These are phyloP conservation scores for Girardia tigrina DNA, from an alignment of 2,888 invertebrate genomes.

Conservation along the genomic window DNA sequence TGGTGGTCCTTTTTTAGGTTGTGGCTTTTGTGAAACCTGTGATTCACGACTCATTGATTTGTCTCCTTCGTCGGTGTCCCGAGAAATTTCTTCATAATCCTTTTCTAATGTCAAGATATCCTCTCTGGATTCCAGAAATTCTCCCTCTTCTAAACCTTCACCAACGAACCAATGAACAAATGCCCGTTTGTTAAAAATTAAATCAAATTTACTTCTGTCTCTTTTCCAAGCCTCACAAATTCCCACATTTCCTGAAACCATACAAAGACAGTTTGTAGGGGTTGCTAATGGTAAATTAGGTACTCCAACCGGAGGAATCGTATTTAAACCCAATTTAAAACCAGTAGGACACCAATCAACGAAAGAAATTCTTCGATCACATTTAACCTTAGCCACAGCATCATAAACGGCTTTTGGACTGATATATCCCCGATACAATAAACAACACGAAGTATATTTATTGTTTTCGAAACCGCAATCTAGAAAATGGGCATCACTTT, in stretches of 20 bases:
- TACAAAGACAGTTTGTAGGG: conserved; percentile 65
- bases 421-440: conserved; percentile 35
- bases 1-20: not conserved
- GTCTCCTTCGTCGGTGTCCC: conserved; percentile 37
- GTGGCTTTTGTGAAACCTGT: not conserved
- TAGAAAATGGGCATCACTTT: conserved; percentile 29
- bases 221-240: conserved; percentile 74
- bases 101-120: conserved; percentile 57
- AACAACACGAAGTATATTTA: conserved; percentile 35
- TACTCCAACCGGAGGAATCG: conserved; percentile 30
- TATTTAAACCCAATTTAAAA: conserved; percentile 34
- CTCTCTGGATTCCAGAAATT: conserved; percentile 75
- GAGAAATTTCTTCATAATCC: conserved; percentile 52
- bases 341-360: conserved; percentile 37
- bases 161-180: conserved; percentile 75
- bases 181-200: conserved; percentile 68
- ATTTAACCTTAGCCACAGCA: conserved; percentile 32
- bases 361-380: conserved; percentile 32
- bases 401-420: conserved; percentile 29
- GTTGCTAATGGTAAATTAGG: conserved; percentile 55
- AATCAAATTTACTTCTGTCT: conserved; percentile 58
- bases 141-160: conserved; percentile 66
- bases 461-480: conserved; percentile 33
- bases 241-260: conserved; percentile 78
- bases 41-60: not conserved